Base-by-base conservation (phyloP, 1,140 invertebrate species). In the Nautilus pompilius region DNA sequence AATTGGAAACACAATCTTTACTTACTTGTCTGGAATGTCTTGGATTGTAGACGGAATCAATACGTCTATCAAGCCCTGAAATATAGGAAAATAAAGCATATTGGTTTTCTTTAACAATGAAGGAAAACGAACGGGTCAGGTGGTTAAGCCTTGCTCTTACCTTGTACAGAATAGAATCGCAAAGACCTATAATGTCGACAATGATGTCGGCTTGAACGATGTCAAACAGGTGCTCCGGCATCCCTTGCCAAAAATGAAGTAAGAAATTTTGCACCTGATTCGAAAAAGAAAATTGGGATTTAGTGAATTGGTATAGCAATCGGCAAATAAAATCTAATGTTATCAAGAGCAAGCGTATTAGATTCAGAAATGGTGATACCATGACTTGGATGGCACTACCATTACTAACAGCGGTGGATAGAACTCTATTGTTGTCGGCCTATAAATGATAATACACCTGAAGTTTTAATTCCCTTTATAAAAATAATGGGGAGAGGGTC, bases 221-320 rank as follows among this genome's bases (percentile, higher is more conserved):
- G 13, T 82, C 77, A 17, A 78, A 58, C 6, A 87, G 72, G 72
- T 86, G 85, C 26, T 77, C 73, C 10, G 86, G 86, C 76, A 86
- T 85, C 1, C 84, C 84, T 76, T 86, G 84, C 85, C 86, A 87
- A 71, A 86, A 87, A 63, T 87, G 85, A 6, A 85, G 69, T 26
- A 87, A 70, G 65, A 86, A 82, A 66, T 82, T 85, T 60, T 86
- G 84, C 17, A 87, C 81, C 85, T 86, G 69, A 13, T 67, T 58
- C 54, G 58, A 66, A 26, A 28, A 36, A 20, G 41, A 13, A 36
- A 17, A 45, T 8, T 33, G 28, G n/a, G n/a, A 13, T 26, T 41
- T 17, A 8, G n/a, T n/a, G n/a, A n/a, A n/a, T n/a, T n/a, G n/a
- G 24, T 10, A 10, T 10, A 26, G 17, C 17, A n/a, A 10, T 26